phyloP scores from a whole-genome alignment of 53 echinoderm and acorn worm genomes.

The Holothuria scabra region DNA sequence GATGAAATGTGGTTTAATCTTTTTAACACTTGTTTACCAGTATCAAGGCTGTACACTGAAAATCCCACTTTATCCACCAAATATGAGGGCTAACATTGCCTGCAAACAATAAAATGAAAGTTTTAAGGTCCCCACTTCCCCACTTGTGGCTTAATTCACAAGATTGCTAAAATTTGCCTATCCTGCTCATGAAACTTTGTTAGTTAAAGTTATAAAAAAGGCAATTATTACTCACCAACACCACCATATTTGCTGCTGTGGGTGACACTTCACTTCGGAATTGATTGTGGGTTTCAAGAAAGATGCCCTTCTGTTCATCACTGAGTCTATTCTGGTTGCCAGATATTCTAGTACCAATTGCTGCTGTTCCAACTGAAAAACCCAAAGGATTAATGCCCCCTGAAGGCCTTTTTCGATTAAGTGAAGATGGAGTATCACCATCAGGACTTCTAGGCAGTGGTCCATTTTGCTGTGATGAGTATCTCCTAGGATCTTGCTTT shows the following conservation, averaged over 20 bases:
- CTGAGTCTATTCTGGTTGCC: slow-evolving; percentile 38
- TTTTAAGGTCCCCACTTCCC: too few species aligned
- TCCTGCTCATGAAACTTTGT: too few species aligned
- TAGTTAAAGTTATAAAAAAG: neutral
- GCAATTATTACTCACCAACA: slow-evolving; percentile 51
- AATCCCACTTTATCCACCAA: too few species aligned
- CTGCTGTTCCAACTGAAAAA: neutral
- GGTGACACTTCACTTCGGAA: slow-evolving; percentile 61
- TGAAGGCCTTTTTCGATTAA: neutral
- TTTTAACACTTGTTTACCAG: too few species aligned
- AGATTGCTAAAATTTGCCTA: too few species aligned
- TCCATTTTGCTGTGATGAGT: slow-evolving; percentile 41
- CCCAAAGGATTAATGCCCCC: neutral
- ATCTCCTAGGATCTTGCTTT: slow-evolving; percentile 9
- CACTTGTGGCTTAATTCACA: too few species aligned
- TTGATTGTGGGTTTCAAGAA: slow-evolving; percentile 69
- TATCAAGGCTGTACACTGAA: too few species aligned
- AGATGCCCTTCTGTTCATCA: slow-evolving; percentile 52
- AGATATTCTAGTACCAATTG: neutral
- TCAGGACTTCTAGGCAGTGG: neutral
- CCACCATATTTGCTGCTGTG: slow-evolving; percentile 68
- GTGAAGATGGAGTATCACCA: neutral
- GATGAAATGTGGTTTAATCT: too few species aligned
- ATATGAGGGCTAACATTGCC: too few species aligned
- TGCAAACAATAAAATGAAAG: too few species aligned